Percentiles rank a stretch among this genome's conserved stretches.
Conservation (phyloP, 1,140 invertebrate genomes). For the Bilobella aurantiaca region DNA sequence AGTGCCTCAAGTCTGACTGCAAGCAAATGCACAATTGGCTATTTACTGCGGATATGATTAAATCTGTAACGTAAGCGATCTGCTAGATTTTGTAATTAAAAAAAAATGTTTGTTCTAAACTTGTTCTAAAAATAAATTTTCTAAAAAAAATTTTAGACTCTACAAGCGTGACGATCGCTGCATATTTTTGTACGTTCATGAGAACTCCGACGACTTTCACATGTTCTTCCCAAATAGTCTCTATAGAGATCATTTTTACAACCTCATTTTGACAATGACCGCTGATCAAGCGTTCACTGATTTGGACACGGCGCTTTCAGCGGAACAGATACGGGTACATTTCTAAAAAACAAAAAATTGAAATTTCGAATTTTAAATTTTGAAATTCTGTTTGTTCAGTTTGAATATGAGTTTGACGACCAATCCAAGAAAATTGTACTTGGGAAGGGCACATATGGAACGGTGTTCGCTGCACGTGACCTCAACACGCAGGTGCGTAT, state of each 20-base stretch:
- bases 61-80: slow-evolving; percentile 71
- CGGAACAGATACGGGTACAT: slow-evolving; percentile 57
- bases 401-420: slow-evolving; percentile 93
- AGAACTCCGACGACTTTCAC: slow-evolving; percentile 98
- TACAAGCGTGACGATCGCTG: slow-evolving; percentile 94
- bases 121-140: too few species aligned
- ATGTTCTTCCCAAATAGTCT: slow-evolving; percentile 87
- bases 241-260: slow-evolving; percentile 72
- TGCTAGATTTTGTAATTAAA: too few species aligned
- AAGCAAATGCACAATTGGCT: slow-evolving; percentile 85
- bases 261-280: slow-evolving; percentile 69
- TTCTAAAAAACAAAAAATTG: slow-evolving; percentile 2
- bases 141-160: slow-evolving; percentile 54
- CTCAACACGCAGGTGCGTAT: slow-evolving; percentile 89
- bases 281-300: slow-evolving; percentile 75
- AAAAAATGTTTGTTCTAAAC: too few species aligned
- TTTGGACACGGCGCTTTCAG: slow-evolving; percentile 58
- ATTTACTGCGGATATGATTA: slow-evolving; percentile 81
- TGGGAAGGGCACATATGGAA: slow-evolving; percentile 91
- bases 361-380: neutral
- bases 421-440: slow-evolving; percentile 73
- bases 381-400: slow-evolving; percentile 50
- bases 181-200: slow-evolving; percentile 92
- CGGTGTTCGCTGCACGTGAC: slow-evolving; percentile 89
- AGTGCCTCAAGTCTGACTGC: slow-evolving; percentile 61